A percentile compares a stretch with the other conserved stretches of the same genome.
Evolutionary conservation across 2,113 vertebrate genomes (phyloP).

Genomic region (Oryzias melastigma): DNA sequence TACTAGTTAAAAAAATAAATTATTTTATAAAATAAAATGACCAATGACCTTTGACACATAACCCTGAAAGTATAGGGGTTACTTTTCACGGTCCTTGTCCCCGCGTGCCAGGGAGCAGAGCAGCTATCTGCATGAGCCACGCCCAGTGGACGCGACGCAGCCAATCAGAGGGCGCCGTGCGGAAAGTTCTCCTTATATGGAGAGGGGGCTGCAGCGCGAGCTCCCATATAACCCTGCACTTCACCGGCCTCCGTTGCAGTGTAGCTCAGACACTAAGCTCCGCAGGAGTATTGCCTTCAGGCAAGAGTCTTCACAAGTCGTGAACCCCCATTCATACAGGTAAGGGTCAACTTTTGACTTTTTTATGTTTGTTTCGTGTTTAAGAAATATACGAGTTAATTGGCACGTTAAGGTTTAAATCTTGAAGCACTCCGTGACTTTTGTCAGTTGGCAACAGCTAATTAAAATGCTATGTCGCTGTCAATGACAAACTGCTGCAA

Average conservation of each 20-base stretch:
- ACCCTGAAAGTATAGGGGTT: constrained; percentile 13
- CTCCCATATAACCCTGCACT: constrained; percentile 58
- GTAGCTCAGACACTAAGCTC: constrained; percentile 21
- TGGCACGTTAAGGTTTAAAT: too few species aligned
- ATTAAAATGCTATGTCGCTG: too few species aligned
- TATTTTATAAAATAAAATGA: not conserved
- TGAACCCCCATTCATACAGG: constrained; percentile 47
- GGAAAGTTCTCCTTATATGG: constrained; percentile 81
- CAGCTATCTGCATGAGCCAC: constrained; percentile 57
- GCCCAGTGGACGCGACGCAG: constrained; percentile 58
- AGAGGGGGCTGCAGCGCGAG: constrained; percentile 65
- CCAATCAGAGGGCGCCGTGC: constrained; percentile 71
- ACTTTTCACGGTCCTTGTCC: constrained; percentile 1
- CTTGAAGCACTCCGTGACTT: too few species aligned
- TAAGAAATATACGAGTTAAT: too few species aligned
- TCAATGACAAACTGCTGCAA: too few species aligned
- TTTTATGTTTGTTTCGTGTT: not conserved
- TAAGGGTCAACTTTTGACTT: constrained; percentile 28
- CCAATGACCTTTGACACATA: not conserved
- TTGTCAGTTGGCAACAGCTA: too few species aligned
- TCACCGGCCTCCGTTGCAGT: constrained; percentile 51
- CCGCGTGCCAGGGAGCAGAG: constrained; percentile 15
- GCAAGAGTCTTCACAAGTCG: constrained; percentile 4
- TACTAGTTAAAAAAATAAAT: too few species aligned
- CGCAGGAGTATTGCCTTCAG: constrained; percentile 12